A percentile compares a stretch with the other conserved stretches of the same genome.
Evolutionary conservation across 1,140 invertebrate genomes (phyloP).

Genomic region (Drosophila kanapiae): DNA sequence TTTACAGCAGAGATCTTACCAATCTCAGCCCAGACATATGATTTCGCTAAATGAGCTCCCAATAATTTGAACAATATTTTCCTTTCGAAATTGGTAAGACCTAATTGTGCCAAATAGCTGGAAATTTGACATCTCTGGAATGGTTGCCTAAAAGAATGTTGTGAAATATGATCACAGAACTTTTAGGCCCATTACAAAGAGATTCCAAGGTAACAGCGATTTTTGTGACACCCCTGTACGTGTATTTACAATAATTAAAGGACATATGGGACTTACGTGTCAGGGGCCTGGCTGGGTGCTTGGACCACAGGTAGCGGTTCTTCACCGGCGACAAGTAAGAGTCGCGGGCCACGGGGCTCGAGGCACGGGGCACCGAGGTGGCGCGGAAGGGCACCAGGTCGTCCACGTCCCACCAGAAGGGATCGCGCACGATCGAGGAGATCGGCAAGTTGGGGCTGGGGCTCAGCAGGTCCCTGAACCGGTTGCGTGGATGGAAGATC

Average conservation of each 20-base stretch:
- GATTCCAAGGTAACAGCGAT: background rate
- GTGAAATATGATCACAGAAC: background rate
- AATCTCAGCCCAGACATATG: background rate
- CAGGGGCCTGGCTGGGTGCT: conserved; percentile 94
- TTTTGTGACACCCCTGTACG: background rate
- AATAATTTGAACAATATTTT: background rate
- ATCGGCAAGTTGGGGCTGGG: conserved; percentile 91
- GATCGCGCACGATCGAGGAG: conserved; percentile 92
- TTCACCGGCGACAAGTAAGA: conserved; percentile 95
- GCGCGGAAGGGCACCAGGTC: conserved; percentile 90
- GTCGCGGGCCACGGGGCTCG: conserved; percentile 91
- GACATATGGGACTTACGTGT: conserved; percentile 84
- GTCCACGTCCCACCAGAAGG: conserved; percentile 94
- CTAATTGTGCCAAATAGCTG: background rate
- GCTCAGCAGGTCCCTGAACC: conserved; percentile 91
- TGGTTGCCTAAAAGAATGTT: background rate
- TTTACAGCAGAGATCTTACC: conserved; percentile 42
- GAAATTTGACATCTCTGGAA: background rate
- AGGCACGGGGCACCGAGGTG: conserved; percentile 86
- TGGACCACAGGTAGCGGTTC: conserved; percentile 94
- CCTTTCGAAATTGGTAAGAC: conserved; percentile 33
- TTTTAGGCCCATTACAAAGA: background rate
- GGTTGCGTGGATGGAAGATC: conserved; percentile 89
- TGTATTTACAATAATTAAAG: no score
- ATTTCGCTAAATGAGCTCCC: background rate